Conservation (phyloP, 2,113 vertebrate genomes). For the Mesocricetus auratus region DNA sequence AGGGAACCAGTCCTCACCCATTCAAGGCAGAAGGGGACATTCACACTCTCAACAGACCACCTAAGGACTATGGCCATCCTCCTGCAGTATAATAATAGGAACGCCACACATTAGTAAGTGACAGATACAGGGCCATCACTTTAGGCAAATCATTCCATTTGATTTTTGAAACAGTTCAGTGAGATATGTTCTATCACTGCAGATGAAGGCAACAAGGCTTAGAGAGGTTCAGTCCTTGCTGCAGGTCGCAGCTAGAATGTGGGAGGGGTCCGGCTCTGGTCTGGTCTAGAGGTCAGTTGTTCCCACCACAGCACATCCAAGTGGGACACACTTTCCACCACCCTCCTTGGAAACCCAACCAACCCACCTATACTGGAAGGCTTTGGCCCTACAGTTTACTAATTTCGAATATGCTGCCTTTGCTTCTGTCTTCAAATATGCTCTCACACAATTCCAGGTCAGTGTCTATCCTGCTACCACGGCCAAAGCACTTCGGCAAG, state of each 20-base stretch:
- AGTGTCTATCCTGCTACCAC: not conserved
- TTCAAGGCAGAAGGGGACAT: not conserved
- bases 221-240: not conserved
- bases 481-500: not conserved
- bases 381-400: no score
- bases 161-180: not conserved
- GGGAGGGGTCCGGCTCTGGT: not conserved
- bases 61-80: not conserved
- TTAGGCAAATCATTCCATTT: not conserved
- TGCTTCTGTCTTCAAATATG: not conserved
- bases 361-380: accelerated
- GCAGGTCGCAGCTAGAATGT: not conserved
- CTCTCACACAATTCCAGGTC: not conserved
- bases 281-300: not conserved
- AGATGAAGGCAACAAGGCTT: not conserved
- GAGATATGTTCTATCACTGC: not conserved
- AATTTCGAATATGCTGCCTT: not conserved
- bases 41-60: no score
- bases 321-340: accelerated
- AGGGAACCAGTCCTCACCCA: not conserved
- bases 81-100: not conserved
- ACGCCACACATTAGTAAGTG: accelerated
- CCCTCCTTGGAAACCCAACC: not conserved
- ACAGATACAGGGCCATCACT: not conserved
- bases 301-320: no score